Evolutionary conservation across 1,140 invertebrate species (phyloP), one percentile per base, ranked within the genome.

Genomic region (Bombyx mandarina): DNA sequence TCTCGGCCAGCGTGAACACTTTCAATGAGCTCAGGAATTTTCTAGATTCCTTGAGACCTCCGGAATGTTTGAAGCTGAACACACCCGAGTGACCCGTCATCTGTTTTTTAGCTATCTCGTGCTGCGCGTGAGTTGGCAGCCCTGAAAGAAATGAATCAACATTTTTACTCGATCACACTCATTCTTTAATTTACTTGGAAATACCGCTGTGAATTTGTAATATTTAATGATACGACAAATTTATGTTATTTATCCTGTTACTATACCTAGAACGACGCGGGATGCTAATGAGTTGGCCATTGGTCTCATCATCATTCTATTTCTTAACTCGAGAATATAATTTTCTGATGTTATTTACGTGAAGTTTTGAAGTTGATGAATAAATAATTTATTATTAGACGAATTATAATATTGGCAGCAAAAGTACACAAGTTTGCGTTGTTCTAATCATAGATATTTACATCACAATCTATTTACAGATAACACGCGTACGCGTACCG

Each of bases 31-130:
- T 90, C 9, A 98, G 85, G 73, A 99, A 98, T 55, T 90, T 93
- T 52, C 86, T 85, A 0, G 96, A 92, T 72, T 97, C 91, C 54
- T 93, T 85, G n/a, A 93, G 65, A n/a, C 90, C 93, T 6, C 96
- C 96, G 71, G 93, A 93, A 2, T 98, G 88, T 69, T 95, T 97
- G 75, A 99, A 97, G 1, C 94, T 93, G 57, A 99, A 89, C 88
- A 99, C 98, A 8, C 98, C 98, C 72, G 96, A 97, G 82, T 94
- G 95, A 0, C 98, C 98, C 54, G 91, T 91, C 73, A 94, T 94
- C 88, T 99, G 98, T 66, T 89, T 92, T 62, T 94, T 90, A 2
- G 93, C 92, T 4, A 99, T 71, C 62, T 96, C 90, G 81, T 99
- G 90, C 69, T 99, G 96, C 1, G 97, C 96, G 89, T 99, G 98